These are phyloP conservation scores for Serripes groenlandicus DNA, from an alignment of 2,888 invertebrate species.

Conservation along the genomic window DNA sequence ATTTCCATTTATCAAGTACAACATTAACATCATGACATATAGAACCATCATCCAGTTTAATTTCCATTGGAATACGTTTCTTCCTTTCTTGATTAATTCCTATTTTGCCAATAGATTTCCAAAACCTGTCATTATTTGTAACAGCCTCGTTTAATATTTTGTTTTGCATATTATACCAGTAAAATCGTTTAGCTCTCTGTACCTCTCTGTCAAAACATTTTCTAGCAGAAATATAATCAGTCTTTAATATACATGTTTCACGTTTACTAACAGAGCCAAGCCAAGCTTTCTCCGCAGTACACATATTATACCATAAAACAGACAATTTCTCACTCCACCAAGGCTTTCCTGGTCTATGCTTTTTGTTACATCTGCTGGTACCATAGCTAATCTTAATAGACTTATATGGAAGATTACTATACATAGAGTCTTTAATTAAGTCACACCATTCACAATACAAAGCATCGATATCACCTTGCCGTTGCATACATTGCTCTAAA, in stretches of 20 bases:
- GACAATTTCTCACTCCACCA: constrained; percentile 12
- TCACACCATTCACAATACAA: constrained; percentile 2
- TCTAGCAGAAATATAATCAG: neutral
- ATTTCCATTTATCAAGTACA: neutral
- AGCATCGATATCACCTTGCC: neutral
- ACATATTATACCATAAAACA: neutral
- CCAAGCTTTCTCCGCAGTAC: neutral
- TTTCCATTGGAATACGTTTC: neutral
- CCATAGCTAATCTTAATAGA: neutral
- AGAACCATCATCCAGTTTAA: neutral
- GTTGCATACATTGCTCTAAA: too few relatives aligned
- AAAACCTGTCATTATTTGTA: neutral
- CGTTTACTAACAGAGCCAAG: neutral
- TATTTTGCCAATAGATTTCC: constrained; percentile 7
- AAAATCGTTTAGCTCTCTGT: neutral
- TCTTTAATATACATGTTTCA: neutral
- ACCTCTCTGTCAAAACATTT: constrained; percentile 10
- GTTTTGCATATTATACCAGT: constrained; percentile 9
- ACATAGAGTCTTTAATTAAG: neutral
- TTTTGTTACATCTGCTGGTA: neutral
- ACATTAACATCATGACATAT: neutral
- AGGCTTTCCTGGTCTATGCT: constrained; percentile 4
- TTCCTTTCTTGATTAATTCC: neutral
- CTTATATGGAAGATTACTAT: constrained; percentile 7
- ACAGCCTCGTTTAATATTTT: neutral